Percentiles rank a stretch among this genome's conserved stretches.
These are phyloP conservation scores for Drosophila repleta DNA, from an alignment of 1,140 invertebrate genomes.

Conservation along the genomic window DNA sequence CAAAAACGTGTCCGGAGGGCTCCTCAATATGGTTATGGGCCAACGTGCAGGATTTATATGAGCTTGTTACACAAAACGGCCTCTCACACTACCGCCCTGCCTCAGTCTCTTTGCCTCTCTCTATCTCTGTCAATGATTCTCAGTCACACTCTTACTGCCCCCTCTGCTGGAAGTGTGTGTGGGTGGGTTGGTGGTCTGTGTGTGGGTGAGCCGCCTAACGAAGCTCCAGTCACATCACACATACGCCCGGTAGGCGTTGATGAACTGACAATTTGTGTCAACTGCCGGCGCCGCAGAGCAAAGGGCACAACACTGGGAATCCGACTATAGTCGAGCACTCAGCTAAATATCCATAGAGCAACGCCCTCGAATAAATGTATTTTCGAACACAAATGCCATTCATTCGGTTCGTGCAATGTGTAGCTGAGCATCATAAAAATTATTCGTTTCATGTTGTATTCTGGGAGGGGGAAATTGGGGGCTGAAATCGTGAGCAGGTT, in stretches of 20 bases:
- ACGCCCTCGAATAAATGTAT: slow-evolving; percentile 79
- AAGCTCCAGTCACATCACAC: slow-evolving; percentile 58
- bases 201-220: slow-evolving; percentile 51
- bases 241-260: slow-evolving; percentile 79
- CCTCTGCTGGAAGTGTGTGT: neutral
- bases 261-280: slow-evolving; percentile 83
- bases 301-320: slow-evolving; percentile 45
- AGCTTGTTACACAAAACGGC: slow-evolving; percentile 33
- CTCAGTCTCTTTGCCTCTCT: neutral
- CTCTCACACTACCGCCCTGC: neutral
- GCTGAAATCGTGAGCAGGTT: neutral
- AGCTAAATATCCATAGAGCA: slow-evolving; percentile 43
- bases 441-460: slow-evolving; percentile 77
- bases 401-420: slow-evolving; percentile 46
- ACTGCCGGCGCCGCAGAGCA: slow-evolving; percentile 70
- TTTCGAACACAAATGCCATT: slow-evolving; percentile 80
- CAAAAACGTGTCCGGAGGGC: slow-evolving; percentile 20
- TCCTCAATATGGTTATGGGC: slow-evolving; percentile 74
- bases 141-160: neutral
- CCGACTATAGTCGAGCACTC: neutral
- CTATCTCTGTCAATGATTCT: neutral
- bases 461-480: slow-evolving; percentile 41
- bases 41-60: slow-evolving; percentile 77
- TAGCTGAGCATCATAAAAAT: slow-evolving; percentile 76
- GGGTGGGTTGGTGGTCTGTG: no score